Conservation (phyloP, 2,797 vertebrate species). For the Pangasius macronema region DNA sequence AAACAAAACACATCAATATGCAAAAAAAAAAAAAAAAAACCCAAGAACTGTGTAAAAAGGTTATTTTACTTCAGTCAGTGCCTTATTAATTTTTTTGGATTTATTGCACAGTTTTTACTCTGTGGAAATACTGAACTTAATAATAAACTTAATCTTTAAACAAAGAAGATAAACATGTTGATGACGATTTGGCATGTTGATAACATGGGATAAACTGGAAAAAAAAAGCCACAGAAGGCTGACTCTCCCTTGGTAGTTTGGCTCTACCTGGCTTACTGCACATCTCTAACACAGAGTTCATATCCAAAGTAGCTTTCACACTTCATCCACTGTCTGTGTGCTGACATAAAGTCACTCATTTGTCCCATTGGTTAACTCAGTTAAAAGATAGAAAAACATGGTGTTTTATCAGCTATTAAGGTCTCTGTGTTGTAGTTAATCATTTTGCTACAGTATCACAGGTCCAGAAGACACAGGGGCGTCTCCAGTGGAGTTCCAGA, state of each 20-base stretch:
- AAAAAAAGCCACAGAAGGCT: not conserved
- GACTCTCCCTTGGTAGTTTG: not conserved
- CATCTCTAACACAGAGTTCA: not conserved
- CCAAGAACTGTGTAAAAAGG: not conserved
- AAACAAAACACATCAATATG: conserved; percentile 19
- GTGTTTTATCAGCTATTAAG: conserved; percentile 18
- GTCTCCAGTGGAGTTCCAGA: conserved; percentile 93
- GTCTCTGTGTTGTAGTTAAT: not conserved
- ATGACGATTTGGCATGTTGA: not conserved
- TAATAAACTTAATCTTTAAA: not conserved
- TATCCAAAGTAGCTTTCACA: not conserved
- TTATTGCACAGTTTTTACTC: not conserved
- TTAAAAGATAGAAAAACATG: not conserved
- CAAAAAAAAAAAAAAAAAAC: not conserved
- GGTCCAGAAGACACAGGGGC: conserved; percentile 80
- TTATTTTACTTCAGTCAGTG: conserved; percentile 23
- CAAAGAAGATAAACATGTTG: not conserved
- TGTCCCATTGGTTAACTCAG: not conserved
- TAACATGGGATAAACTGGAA: not conserved
- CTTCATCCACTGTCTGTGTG: not conserved
- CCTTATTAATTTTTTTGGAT: not conserved
- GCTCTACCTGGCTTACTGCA: not conserved
- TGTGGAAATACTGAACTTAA: not conserved
- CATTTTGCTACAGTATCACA: conserved; percentile 65
- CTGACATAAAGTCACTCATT: not conserved